Evolutionary conservation across 1,140 invertebrate species (phyloP).

Genomic region (Neuroterus valhalla): DNA sequence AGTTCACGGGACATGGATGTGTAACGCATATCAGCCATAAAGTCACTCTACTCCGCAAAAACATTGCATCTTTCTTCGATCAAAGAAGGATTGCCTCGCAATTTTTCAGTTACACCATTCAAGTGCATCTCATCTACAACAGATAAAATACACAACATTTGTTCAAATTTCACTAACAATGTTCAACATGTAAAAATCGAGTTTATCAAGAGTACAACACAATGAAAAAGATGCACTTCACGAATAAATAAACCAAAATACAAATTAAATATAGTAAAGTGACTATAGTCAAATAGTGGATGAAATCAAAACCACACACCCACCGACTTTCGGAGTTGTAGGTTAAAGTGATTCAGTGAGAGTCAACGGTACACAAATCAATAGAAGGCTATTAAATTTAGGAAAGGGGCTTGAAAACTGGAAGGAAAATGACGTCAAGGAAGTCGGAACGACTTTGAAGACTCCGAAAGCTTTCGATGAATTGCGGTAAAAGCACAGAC

Average conservation of each 20-base stretch:
- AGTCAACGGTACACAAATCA: neutral
- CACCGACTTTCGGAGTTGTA: neutral
- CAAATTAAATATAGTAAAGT: neutral
- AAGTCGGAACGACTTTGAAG: neutral
- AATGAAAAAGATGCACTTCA: too few species aligned
- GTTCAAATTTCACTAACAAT: too few species aligned
- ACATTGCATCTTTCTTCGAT: conserved; percentile 61
- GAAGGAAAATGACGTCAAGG: neutral
- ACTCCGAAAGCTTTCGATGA: neutral
- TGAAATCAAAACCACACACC: neutral
- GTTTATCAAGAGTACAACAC: too few species aligned
- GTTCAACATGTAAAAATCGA: too few species aligned
- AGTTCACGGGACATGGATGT: conserved; percentile 76
- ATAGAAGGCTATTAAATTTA: neutral
- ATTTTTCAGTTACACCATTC: neutral
- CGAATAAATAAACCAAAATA: neutral
- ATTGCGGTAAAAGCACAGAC: neutral
- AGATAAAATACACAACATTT: too few species aligned
- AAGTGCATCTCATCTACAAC: too few species aligned
- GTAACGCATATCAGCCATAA: conserved; percentile 74
- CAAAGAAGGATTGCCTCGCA: neutral
- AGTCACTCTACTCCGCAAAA: conserved; percentile 52
- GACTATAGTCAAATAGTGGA: too few species aligned
- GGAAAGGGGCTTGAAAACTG: neutral
- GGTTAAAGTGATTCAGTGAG: neutral